Evolutionary conservation across 2,888 invertebrate genomes (phyloP), one percentile per base, ranked within the genome.

Genomic region (Oscheius sp.): DNA sequence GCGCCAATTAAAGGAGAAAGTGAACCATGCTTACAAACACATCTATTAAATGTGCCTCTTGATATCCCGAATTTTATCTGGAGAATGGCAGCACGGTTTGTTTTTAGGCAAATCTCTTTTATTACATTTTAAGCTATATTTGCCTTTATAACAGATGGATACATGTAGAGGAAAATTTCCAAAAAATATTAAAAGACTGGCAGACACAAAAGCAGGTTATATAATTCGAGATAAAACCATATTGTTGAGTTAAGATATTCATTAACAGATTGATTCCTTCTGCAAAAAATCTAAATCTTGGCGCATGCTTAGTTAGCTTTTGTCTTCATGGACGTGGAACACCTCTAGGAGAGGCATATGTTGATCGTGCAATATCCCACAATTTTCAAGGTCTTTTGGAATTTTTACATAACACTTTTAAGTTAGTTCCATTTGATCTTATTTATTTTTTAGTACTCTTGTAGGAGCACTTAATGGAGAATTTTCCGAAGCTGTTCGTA

Each of bases 171-270:
- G 30, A 44, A n/a, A 28, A 9, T 1, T 24, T 64, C 8, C 22
- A 38, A 2, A 51, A 36, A 2, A 20, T 64, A 12, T 22, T 54
- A 8, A 64, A 64, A 24, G 64, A 64, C 8, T 64, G 64, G 64
- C 50, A 33, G 26, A 64, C 50, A 2, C 50, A 64, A 8, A 51
- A 41, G 22, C 64, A 64, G 41, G 64, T 64, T 20, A 30, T 24
- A n/a, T n/a, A 12, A 4, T 12, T 9, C 4, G 3, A 49, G 2
- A 5, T 49, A 17, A 3, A 14, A 2, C 20, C 2, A 20, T 51
- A 17, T 22, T 57, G 20, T 41, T 22, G n/a, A n/a, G n/a, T 62
- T 2, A 12, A 62, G 62, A 62, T 62, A n/a, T 62, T 62, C 47
- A 30, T 36, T 17, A 62, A 62, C 33, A 2, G 62, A 3, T 36